Evolutionary conservation across 2,113 vertebrate genomes (phyloP), one percentile per base, ranked within the genome.

Genomic region (Salvelinus fontinalis): DNA sequence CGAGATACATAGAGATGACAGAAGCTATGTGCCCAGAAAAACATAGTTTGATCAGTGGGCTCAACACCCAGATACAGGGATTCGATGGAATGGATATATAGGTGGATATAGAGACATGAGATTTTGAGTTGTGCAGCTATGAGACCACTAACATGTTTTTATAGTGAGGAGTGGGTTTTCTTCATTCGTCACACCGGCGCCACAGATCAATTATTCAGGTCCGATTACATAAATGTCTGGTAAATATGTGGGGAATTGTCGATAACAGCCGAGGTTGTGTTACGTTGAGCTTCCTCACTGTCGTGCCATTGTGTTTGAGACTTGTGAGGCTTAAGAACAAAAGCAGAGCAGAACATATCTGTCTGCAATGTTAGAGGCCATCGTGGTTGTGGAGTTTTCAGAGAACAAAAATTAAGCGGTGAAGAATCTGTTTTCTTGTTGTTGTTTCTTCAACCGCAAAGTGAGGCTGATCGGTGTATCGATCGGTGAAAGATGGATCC

Each of bases 181-280:
- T 62, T 49, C 22, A 81, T 85, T 85, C 83, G 82, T 83, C 74
- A 79, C 59, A 44, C 44, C 81, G 75, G 75, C 70, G 72, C 74
- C 60, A n/a, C 51, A 48, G 3, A 81, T 90, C 76, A 89, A 91
- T 89, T 77, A 90, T 90, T 89, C 79, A 86, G 68, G 44, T 80
- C 60, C 75, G 70, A 83, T 79, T 80, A 74, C 82, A 86, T 75
- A 79, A 88, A 83, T 79, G 81, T 26, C 51, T 11, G 20, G 80
- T 89, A 81, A 79, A 71, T 78, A 87, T 78, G 79, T 71, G 74
- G 49, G 74, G 71, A 79, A 14, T 65, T 74, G 60, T 82, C 75
- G 34, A 90, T 84, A 77, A 18, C 74, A 76, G 70, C 75, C 60
- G 67, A 77, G 77, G 77, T 34, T 24, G 79, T 1, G 20, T 51